Conservation (phyloP, 2,797 vertebrate species). For the Aldrovandia affinis region DNA sequence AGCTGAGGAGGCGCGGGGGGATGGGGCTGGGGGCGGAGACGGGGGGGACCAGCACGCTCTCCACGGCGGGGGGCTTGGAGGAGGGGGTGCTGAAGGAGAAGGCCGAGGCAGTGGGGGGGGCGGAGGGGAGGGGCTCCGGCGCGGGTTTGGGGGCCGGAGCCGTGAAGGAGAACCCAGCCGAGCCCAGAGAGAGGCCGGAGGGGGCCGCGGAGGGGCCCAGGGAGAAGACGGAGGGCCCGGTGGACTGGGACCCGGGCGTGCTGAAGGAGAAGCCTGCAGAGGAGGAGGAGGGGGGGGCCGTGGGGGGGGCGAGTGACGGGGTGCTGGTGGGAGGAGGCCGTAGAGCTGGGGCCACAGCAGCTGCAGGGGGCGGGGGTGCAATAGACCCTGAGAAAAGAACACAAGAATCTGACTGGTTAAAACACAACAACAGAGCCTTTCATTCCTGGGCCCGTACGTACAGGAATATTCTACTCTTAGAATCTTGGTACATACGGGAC, state of each 20-base stretch:
- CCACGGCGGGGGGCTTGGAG: conserved; percentile 53
- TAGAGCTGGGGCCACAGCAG: conserved; percentile 6
- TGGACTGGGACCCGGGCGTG: conserved; percentile 37
- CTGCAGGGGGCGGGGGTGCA: neutral
- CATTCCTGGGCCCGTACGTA: too few species aligned
- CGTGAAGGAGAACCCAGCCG: conserved; percentile 59
- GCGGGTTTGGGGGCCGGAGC: conserved; percentile 57
- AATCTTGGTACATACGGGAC: too few species aligned
- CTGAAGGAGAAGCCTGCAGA: conserved; percentile 51
- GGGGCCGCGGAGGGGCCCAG: conserved; percentile 54
- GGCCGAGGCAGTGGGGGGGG: conserved; percentile 53
- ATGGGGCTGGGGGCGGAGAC: conserved; percentile 26
- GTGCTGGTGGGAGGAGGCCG: conserved; percentile 43
- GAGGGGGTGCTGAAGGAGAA: conserved; percentile 63
- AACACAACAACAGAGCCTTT: too few species aligned
- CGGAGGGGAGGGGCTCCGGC: too few species aligned
- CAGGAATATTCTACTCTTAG: too few species aligned
- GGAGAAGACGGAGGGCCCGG: conserved; percentile 57
- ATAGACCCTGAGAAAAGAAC: conserved; percentile 31
- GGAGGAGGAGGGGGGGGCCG: conserved; percentile 60
- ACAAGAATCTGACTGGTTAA: neutral
- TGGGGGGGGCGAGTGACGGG: conserved; percentile 47
- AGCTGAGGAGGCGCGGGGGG: conserved; percentile 49
- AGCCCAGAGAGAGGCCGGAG: conserved; percentile 23
- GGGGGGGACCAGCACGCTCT: neutral